Conservation (phyloP, 37 sponge, comb jelly and placozoan genomes). For the Eunapius fragilis region DNA sequence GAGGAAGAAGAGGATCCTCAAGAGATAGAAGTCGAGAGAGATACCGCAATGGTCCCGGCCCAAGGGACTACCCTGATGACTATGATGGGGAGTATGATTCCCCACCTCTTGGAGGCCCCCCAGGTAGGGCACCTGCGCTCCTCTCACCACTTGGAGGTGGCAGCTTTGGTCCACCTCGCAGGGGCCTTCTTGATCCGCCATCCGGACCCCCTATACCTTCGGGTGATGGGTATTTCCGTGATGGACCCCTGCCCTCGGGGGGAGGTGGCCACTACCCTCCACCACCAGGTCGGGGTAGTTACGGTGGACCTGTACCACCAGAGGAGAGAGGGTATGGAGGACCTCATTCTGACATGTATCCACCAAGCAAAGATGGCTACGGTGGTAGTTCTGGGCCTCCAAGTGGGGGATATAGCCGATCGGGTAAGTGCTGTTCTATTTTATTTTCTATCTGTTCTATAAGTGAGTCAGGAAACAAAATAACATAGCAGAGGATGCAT, state of each 20-base stretch:
- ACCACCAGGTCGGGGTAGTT: neutral
- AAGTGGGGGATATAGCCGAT: neutral
- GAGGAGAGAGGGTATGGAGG: neutral
- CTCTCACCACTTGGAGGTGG: neutral
- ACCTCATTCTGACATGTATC: conserved; percentile 1
- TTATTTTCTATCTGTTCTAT: neutral
- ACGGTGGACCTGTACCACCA: conserved; percentile 8
- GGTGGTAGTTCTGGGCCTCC: conserved; percentile 11
- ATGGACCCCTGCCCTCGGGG: conserved; percentile 4
- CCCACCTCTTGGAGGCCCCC: conserved; percentile 21
- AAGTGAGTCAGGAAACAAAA: neutral
- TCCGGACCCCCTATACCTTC: neutral
- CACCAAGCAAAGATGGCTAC: neutral
- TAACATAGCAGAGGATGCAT: neutral
- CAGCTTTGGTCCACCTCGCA: neutral
- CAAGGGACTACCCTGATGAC: neutral
- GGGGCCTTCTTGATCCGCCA: neutral
- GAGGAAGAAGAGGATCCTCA: neutral
- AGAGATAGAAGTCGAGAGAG: conserved; percentile 6
- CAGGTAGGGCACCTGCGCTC: neutral
- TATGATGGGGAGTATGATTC: conserved; percentile 21
- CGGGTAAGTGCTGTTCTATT: neutral
- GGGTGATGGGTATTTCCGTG: neutral
- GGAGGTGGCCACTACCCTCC: conserved; percentile 3
- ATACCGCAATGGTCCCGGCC: neutral